A percentile compares a stretch with the other conserved stretches of the same genome.
These are phyloP conservation scores for Apamea epomidion DNA, from an alignment of 2,888 invertebrate species.

Conservation along the genomic window DNA sequence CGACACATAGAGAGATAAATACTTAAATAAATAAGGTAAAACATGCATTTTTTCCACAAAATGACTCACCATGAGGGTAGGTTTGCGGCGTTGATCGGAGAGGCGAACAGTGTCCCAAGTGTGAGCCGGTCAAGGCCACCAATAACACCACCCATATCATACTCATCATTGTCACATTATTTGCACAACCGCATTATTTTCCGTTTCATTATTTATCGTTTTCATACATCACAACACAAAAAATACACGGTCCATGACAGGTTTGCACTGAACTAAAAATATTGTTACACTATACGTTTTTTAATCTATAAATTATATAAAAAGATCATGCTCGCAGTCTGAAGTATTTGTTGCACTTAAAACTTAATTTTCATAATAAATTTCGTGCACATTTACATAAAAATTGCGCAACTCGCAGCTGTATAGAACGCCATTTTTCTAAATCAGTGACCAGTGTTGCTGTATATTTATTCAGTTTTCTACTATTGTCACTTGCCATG, in stretches of 20 bases:
- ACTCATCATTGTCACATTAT: slow-evolving; percentile 89
- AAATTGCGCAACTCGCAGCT: slow-evolving; percentile 91
- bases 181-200: slow-evolving; percentile 87
- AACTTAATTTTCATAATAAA: slow-evolving; percentile 79
- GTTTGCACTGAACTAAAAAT: slow-evolving; percentile 79
- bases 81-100: slow-evolving; percentile 85
- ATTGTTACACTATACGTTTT: slow-evolving; percentile 76
- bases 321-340: slow-evolving; percentile 77
- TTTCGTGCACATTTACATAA: slow-evolving; percentile 87
- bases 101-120: slow-evolving; percentile 85
- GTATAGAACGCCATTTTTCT: slow-evolving; percentile 89
- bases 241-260: slow-evolving; percentile 89
- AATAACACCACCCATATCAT: slow-evolving; percentile 88
- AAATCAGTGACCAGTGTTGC: slow-evolving; percentile 79
- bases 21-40: slow-evolving; percentile 62
- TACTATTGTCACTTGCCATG: slow-evolving; percentile 28
- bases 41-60: slow-evolving; percentile 74
- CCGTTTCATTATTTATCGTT: slow-evolving; percentile 88
- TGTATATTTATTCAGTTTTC: slow-evolving; percentile 49
- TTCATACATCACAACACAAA: slow-evolving; percentile 87
- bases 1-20: slow-evolving; percentile 25
- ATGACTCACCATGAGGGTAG: slow-evolving; percentile 88
- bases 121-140: slow-evolving; percentile 86
- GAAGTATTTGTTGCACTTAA: slow-evolving; percentile 78
- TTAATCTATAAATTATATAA: slow-evolving; percentile 75